Evolutionary conservation across 2,888 invertebrate genomes (phyloP).

Genomic region (Lepidochrysops patricia): DNA sequence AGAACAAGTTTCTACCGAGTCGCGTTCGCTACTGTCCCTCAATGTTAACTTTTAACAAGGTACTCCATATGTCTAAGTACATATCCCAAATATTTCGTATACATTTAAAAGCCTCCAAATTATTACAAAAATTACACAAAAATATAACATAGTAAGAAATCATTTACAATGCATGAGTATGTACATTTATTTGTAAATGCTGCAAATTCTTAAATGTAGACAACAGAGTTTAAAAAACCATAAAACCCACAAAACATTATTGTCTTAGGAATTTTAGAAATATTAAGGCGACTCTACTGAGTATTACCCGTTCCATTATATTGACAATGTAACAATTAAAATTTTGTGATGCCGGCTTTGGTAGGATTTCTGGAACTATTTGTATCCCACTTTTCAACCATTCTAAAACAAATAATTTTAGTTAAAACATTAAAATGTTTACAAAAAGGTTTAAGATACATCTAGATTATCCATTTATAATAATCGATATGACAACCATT

Average conservation of each 20-base stretch:
- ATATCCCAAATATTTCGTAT: conserved; percentile 70
- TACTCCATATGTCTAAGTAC: conserved; percentile 70
- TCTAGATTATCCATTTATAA: background rate
- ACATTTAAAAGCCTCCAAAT: conserved; percentile 72
- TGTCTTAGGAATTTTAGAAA: no score
- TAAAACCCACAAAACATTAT: background rate
- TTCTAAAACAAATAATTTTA: no score
- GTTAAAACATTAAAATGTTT: no score
- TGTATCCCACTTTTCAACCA: no score
- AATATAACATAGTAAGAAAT: conserved; percentile 46
- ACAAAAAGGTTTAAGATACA: no score
- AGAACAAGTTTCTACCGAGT: no score
- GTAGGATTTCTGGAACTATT: no score
- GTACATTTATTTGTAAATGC: conserved; percentile 25
- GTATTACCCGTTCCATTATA: no score
- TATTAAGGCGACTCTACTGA: no score
- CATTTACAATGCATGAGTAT: conserved; percentile 45
- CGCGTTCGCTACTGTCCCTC: conserved; percentile 1
- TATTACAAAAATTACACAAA: conserved; percentile 45
- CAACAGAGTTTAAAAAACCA: background rate
- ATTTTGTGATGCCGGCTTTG: no score
- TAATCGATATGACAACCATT: background rate
- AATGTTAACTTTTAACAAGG: conserved; percentile 39
- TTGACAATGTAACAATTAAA: no score
- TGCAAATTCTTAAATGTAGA: background rate